These are phyloP conservation scores for Ovis aries DNA, from an alignment of 2,113 vertebrate species.

Conservation along the genomic window ARS-UI_Ramb_v3.0 NC_056056.1:192899001-192899500, in stretches of 20 bases:
- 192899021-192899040: neutral
- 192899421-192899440: neutral
- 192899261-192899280: neutral
- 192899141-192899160: rapidly evolving
- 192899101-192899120: neutral
- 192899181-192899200: neutral
- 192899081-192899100: neutral
- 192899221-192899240: rapidly evolving
- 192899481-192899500: neutral
- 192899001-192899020: neutral
- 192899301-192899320: neutral
- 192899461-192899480: neutral
- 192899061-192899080: neutral
- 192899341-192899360: neutral
- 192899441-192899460: neutral
- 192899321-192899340: neutral
- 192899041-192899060: neutral
- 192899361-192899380: neutral
- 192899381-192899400: neutral
- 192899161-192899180: neutral
- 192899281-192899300: neutral
- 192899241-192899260: neutral
- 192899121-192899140: neutral
- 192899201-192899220: neutral
- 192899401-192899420: neutral